A percentile compares a stretch with the other conserved stretches of the same genome.
Evolutionary conservation across 2,888 invertebrate genomes (phyloP).

Genomic region (Leptinotarsa haldemani): DNA sequence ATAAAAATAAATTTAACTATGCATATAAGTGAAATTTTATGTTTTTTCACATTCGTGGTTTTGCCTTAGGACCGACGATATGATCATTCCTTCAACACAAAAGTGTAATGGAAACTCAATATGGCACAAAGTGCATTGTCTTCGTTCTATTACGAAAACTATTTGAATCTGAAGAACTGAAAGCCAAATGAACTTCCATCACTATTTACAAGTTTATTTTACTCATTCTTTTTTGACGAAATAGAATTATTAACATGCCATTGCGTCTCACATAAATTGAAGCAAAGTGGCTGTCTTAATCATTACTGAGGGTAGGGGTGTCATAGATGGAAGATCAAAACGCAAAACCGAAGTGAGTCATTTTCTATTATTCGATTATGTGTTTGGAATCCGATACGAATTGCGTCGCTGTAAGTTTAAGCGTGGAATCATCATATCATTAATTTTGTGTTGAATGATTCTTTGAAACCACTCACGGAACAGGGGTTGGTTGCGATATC

Average conservation of each 20-base stretch:
- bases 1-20: no score
- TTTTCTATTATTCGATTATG: slow-evolving; percentile 46
- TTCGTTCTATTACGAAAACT: no score
- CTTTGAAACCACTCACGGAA: slow-evolving; percentile 1
- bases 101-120: no score
- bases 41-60: no score
- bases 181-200: neutral
- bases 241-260: slow-evolving; percentile 42
- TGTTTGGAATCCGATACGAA: slow-evolving; percentile 40
- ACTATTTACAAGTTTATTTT: neutral
- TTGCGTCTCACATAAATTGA: slow-evolving; percentile 36
- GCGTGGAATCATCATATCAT: slow-evolving; percentile 22
- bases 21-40: no score
- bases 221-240: slow-evolving; percentile 18
- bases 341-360: slow-evolving; percentile 42
- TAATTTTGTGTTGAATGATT: slow-evolving; percentile 25
- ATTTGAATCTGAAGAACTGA: no score
- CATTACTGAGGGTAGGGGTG: slow-evolving; percentile 42
- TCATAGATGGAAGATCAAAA: slow-evolving; percentile 48
- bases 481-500: slow-evolving; percentile 6
- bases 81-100: no score
- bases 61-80: no score
- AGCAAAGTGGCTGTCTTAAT: slow-evolving; percentile 32
- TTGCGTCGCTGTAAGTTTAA: slow-evolving; percentile 23
- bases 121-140: no score